Conservation (phyloP, 2,888 invertebrate genomes). For the Thera obeliscata region DNA sequence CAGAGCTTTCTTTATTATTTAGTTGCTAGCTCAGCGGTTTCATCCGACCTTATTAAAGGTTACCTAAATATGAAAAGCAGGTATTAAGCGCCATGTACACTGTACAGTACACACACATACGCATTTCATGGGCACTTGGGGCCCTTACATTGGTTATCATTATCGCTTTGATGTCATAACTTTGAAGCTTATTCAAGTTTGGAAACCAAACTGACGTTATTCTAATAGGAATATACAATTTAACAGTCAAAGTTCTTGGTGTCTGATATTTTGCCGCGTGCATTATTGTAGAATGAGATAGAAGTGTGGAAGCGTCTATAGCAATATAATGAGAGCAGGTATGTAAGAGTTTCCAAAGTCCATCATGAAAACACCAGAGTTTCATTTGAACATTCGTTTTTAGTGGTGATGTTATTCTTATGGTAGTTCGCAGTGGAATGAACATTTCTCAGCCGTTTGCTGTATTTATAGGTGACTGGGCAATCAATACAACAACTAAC, state of each 20-base stretch:
- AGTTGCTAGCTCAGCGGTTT: neutral
- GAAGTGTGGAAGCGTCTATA: too few species aligned
- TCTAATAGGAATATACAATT: neutral
- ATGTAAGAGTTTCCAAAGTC: too few species aligned
- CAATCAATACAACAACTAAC: too few species aligned
- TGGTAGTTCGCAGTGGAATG: too few species aligned
- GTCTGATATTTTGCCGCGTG: neutral
- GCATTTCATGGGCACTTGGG: neutral
- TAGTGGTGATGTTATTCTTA: too few species aligned
- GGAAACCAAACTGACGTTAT: neutral
- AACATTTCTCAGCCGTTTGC: too few species aligned
- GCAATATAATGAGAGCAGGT: too few species aligned
- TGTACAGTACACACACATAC: too few species aligned
- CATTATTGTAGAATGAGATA: neutral
- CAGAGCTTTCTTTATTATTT: slow-evolving; percentile 2
- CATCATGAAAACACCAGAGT: too few species aligned
- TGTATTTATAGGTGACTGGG: too few species aligned
- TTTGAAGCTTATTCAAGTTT: neutral
- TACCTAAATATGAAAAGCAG: neutral
- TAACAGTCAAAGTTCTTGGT: neutral
- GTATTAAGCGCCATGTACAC: neutral
- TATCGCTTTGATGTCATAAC: neutral
- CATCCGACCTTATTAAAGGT: neutral
- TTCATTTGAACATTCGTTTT: too few species aligned
- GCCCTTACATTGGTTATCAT: neutral